Evolutionary conservation across 2,888 invertebrate genomes (phyloP), one percentile per base, ranked within the genome.

Genomic region (Cistogaster globosa): DNA sequence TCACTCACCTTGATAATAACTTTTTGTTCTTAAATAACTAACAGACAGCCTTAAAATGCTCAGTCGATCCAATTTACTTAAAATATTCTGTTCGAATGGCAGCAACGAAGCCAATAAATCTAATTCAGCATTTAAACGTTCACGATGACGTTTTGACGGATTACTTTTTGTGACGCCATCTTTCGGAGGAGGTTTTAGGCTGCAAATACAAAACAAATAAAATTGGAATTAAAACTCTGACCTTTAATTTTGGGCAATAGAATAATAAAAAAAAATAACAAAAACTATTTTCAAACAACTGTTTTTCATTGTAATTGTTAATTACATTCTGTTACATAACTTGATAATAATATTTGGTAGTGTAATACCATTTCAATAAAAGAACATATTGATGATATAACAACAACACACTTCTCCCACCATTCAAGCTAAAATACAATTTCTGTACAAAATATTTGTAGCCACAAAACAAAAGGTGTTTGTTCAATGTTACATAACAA

Each of bases 11-110:
- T 99, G 98, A 94, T 99, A 99, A 94, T 99, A 99, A 94, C 98
- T 98, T 94, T 99, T 99, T 91, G 98, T 99, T 90, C 99, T 96
- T 89, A 99, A 95, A 93, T 99, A 99, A 94, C 98, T 98, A 93
- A 99, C 99, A 77, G 98, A 98, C 87, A 99, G 95, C 91, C 99
- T 95, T 89, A 99, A 95, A 90, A 99, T 99, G 92, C 98, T 99
- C 88, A 99, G 96, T 90, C 99, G 96, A 94, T 99, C 99, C 92
- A 99, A 94, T 93, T 99, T 99, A 93, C 98, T 98, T 89, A 99
- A 96, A 92, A 99, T 98, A 93, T 98, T 98, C 94, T 98, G 98
- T 93, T 99, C 98, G 94, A 98, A 99, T 89, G 99, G 99, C 89
- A 98, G 94, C 89, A 98, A 94, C 88, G 97, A 96, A 62, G 99